phyloP scores from a whole-genome alignment of 1,140 invertebrate genomes.

The Littorina saxatilis region DNA sequence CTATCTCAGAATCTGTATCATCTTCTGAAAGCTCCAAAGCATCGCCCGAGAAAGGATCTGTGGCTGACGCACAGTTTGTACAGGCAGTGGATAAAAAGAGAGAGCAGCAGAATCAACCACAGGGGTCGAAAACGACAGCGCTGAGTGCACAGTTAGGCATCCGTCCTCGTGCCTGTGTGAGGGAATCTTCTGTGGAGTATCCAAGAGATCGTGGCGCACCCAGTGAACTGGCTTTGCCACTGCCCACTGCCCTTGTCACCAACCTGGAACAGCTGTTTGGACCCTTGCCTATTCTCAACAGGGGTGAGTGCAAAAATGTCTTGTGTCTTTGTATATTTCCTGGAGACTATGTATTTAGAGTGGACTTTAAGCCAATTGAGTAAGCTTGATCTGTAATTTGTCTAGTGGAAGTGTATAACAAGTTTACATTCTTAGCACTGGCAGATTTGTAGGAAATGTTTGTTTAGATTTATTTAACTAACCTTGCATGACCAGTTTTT shows the following conservation, averaged over 20 bases:
- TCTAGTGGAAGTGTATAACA: no score
- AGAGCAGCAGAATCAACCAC: neutral
- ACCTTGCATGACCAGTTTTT: no score
- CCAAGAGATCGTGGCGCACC: neutral
- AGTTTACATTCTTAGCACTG: no score
- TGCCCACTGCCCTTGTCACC: constrained; percentile 21
- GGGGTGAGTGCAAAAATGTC: no score
- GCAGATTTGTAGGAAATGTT: no score
- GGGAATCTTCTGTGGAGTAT: neutral
- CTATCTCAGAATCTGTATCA: neutral
- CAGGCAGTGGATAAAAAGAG: neutral
- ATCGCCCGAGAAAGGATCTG: constrained; percentile 10
- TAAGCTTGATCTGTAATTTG: no score
- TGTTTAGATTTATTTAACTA: no score
- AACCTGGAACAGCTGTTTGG: constrained; percentile 45
- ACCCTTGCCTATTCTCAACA: neutral
- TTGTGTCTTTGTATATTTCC: no score
- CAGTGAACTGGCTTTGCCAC: constrained; percentile 16
- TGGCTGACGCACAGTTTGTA: neutral
- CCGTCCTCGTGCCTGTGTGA: neutral
- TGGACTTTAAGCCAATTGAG: no score
- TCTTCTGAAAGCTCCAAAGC: constrained; percentile 15
- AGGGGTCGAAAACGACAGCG: neutral
- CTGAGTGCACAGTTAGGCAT: neutral
- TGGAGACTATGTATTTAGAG: no score